A percentile compares a stretch with the other conserved stretches of the same genome.
phyloP scores from a whole-genome alignment of 2,888 invertebrate genomes.

The Sicus ferrugineus region DNA sequence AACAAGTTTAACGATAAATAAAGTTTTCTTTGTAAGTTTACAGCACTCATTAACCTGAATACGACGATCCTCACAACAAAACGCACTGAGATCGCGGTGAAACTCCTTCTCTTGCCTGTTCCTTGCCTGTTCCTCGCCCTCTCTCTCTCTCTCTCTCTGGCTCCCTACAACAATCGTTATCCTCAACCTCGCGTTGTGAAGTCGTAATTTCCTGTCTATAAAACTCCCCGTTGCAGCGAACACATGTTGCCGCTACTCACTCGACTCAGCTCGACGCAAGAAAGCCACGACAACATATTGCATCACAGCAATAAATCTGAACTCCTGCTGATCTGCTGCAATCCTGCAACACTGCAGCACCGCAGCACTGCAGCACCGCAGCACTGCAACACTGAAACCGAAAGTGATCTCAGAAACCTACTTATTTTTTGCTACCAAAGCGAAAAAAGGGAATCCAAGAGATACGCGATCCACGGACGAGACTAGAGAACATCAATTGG shows the following conservation, averaged over 20 bases:
- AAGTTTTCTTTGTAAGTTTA: no score
- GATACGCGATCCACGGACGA: background rate
- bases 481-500: slow-evolving; percentile 35
- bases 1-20: no score
- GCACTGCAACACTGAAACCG: slow-evolving; percentile 46
- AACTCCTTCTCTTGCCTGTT: background rate
- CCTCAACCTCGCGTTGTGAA: background rate
- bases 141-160: background rate
- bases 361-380: no score
- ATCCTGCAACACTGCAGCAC: no score
- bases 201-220: slow-evolving; percentile 2
- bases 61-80: no score
- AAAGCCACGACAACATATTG: slow-evolving; percentile 1
- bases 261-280: background rate
- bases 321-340: background rate
- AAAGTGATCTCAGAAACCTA: slow-evolving; percentile 59
- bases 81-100: no score
- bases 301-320: slow-evolving; percentile 11
- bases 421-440: slow-evolving; percentile 40
- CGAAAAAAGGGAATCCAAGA: background rate
- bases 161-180: background rate
- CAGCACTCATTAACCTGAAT: no score
- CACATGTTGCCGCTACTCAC: no score
- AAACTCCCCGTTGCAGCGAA: background rate
- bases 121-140: background rate